Evolutionary conservation across 2,888 invertebrate genomes (phyloP).

Genomic region (Xanthorhoe spadicearia): DNA sequence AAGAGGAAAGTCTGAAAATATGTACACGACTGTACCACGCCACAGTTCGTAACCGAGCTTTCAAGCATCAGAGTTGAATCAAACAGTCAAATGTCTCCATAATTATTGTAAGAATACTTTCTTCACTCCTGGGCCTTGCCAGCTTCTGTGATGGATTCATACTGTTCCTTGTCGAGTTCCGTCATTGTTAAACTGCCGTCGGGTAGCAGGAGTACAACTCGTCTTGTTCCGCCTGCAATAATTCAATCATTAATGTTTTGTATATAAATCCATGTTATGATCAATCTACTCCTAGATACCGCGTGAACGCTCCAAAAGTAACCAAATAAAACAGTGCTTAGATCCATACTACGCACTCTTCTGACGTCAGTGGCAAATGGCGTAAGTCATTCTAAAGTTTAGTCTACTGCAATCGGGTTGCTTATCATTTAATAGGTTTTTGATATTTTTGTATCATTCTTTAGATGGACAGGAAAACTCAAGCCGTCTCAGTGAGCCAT

Average conservation of each 20-base stretch:
- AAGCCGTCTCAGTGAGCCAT: no score
- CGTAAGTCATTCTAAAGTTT: no score
- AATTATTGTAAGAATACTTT: background rate
- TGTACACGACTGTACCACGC: slow-evolving; percentile 17
- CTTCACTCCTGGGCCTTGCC: slow-evolving; percentile 83
- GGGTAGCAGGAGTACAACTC: slow-evolving; percentile 92
- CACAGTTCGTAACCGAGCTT: background rate
- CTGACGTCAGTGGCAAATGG: no score
- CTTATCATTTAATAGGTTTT: no score
- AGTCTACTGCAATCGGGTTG: no score
- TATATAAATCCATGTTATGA: no score
- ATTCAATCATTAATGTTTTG: background rate
- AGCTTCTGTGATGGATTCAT: slow-evolving; percentile 86
- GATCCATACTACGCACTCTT: no score
- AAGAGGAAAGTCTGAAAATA: slow-evolving; percentile 7
- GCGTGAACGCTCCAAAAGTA: no score
- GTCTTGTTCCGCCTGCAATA: slow-evolving; percentile 89
- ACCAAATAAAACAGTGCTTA: no score
- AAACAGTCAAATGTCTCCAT: slow-evolving; percentile 11
- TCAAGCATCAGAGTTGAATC: slow-evolving; percentile 9
- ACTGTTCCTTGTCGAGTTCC: slow-evolving; percentile 94
- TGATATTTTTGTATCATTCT: no score
- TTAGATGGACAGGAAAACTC: no score
- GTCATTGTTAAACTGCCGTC: slow-evolving; percentile 95
- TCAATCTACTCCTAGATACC: no score